Conservation (phyloP, 2,888 invertebrate genomes). For the Scaeva pyrastri region DNA sequence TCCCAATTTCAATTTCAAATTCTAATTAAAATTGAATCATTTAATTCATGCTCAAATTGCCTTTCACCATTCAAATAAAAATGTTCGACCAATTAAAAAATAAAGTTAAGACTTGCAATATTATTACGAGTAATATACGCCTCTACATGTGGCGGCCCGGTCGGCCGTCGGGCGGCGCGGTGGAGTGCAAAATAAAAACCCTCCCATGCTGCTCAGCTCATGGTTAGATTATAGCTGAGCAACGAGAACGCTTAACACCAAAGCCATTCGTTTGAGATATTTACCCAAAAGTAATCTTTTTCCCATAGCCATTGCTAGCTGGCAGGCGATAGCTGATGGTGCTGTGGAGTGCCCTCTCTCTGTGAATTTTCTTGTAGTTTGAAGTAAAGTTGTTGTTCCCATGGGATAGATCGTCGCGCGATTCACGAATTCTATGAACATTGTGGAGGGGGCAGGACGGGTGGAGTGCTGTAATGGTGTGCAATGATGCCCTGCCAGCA, state of each 20-base stretch:
- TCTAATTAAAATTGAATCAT: too few species aligned
- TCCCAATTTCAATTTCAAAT: too few species aligned
- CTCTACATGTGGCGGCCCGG: background rate
- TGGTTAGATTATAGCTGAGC: slow-evolving; percentile 16
- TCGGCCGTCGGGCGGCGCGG: too few species aligned
- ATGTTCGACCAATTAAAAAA: slow-evolving; percentile 18
- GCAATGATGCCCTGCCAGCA: slow-evolving; percentile 42
- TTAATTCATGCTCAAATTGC: too few species aligned
- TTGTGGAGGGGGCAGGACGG: background rate
- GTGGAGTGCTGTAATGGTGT: slow-evolving; percentile 13
- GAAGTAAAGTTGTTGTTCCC: slow-evolving; percentile 68
- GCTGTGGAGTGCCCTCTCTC: background rate
- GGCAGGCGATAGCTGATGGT: background rate
- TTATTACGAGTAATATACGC: background rate
- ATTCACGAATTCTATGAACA: slow-evolving; percentile 59
- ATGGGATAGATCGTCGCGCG: slow-evolving; percentile 72
- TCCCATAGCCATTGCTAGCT: slow-evolving; percentile 53
- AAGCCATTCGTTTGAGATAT: slow-evolving; percentile 54
- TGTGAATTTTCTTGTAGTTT: slow-evolving; percentile 30
- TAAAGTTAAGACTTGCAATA: slow-evolving; percentile 47
- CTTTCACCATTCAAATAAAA: slow-evolving; percentile 1
- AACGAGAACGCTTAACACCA: slow-evolving; percentile 57
- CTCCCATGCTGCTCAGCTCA: slow-evolving; percentile 20
- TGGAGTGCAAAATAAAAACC: background rate
- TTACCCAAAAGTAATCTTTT: slow-evolving; percentile 67